A percentile compares a stretch with the other conserved stretches of the same genome.
Evolutionary conservation across 1,140 invertebrate species (phyloP).

Genomic region (Bombyx mandarina): DNA sequence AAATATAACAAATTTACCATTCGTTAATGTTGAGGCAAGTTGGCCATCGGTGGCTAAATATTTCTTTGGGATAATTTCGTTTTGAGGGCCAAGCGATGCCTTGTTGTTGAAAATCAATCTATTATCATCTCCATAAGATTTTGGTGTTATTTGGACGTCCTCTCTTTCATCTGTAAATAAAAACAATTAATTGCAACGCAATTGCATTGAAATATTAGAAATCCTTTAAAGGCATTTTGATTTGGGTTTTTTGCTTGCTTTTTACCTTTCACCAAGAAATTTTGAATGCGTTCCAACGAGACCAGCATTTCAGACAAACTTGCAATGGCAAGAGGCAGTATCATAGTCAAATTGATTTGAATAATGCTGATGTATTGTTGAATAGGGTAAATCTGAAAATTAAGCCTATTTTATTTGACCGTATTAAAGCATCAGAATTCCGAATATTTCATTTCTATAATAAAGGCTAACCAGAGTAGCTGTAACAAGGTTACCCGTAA

Average conservation of each 20-base stretch:
- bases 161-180: conserved; percentile 36
- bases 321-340: conserved; percentile 81
- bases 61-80: conserved; percentile 17
- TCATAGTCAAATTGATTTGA: conserved; percentile 75
- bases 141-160: conserved; percentile 21
- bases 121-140: conserved; percentile 9
- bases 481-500: conserved; percentile 74
- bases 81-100: conserved; percentile 3
- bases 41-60: conserved; percentile 17
- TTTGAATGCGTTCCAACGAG: conserved; percentile 77
- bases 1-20: conserved; percentile 9
- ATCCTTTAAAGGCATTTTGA: background rate
- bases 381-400: conserved; percentile 76
- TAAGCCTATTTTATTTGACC: background rate
- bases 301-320: conserved; percentile 76
- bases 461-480: conserved; percentile 72
- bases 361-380: conserved; percentile 80
- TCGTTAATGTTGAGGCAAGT: background rate
- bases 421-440: background rate
- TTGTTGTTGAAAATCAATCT: conserved; percentile 24
- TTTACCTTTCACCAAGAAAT: conserved; percentile 76
- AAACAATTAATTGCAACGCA: background rate
- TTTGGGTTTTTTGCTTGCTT: background rate
- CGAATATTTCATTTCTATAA: background rate
- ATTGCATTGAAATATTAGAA: background rate